Base-by-base conservation (phyloP, 2,113 vertebrate species). In the Numida meleagris region DNA sequence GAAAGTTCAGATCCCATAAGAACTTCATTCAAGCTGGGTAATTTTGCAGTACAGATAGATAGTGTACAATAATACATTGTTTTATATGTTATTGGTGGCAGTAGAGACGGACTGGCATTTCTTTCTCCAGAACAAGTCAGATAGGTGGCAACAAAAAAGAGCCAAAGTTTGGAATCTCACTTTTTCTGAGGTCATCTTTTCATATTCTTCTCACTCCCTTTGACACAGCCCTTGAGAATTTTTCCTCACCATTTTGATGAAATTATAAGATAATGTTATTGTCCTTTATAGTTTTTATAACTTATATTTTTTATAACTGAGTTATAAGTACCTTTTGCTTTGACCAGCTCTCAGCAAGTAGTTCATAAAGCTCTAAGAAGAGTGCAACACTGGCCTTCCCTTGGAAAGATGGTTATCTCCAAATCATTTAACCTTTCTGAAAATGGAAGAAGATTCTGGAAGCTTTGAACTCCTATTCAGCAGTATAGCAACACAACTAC, bases 381-480 rank as follows among this genome's bases (percentile, higher is more conserved):
- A 61, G 18, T 59, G 9, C 68, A 68, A 31, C 24, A 27, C 15
- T 23, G 34, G 45, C 21, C 2, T 81, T 40, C 59, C 67, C 23
- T 38, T 1, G 0, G 5, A 46, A 72, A 65, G 20, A 10, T 1
- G 3, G 4, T 14, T 46, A 9, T 61, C 53, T 77, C 24, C 40
- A 51, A 45, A 58, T 9, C 3, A 24, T 40, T 74, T 58, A 29
- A 42, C 14, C 42, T 89, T 65, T 61, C 84, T 25, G 10, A 65
- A 62, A 59, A 72, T n/a, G 12, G 3, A 0, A 68, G 18, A 53
- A 55, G 2, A 33, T 55, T 76, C 2, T 55, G 53, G 36, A 63
- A 20, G 31, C 63, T 63, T 75, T 53, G 25, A 45, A 21, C 48
- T 75, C 4, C 23, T 71, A 6, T 57, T 89, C 19, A 53, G 10